phyloP scores from a whole-genome alignment of 2,113 vertebrate species.

The Dipodomys ordii region DNA sequence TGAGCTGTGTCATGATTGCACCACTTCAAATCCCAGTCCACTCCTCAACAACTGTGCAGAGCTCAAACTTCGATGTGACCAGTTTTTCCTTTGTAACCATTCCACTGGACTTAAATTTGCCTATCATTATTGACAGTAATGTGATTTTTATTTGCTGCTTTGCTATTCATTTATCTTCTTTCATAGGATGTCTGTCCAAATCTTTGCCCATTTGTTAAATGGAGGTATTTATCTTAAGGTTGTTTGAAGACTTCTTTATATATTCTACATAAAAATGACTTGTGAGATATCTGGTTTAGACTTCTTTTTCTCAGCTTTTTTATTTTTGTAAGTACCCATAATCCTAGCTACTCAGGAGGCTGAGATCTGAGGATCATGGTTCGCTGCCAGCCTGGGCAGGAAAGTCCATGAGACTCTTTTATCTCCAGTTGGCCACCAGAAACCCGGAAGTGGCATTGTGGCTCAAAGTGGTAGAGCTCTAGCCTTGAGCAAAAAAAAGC shows the following conservation, averaged over 20 bases:
- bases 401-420: too few relatives aligned
- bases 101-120: neutral
- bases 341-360: too few relatives aligned
- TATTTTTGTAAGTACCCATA: neutral
- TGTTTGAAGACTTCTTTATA: neutral
- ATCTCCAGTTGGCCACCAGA: too few relatives aligned
- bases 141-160: neutral
- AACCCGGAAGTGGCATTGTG: too few relatives aligned
- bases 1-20: accelerated
- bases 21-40: neutral
- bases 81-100: neutral
- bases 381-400: too few relatives aligned
- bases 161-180: neutral
- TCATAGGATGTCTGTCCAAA: neutral
- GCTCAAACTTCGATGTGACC: neutral
- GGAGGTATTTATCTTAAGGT: neutral
- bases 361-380: too few relatives aligned
- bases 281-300: neutral
- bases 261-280: neutral
- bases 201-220: neutral
- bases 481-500: too few relatives aligned
- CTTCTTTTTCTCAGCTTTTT: neutral
- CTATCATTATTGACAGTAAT: too few relatives aligned
- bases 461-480: too few relatives aligned
- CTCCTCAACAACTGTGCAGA: neutral